A percentile compares a stretch with the other conserved stretches of the same genome.
Evolutionary conservation across 1,140 invertebrate genomes (phyloP).

Genomic region (Drosophila nasuta): DNA sequence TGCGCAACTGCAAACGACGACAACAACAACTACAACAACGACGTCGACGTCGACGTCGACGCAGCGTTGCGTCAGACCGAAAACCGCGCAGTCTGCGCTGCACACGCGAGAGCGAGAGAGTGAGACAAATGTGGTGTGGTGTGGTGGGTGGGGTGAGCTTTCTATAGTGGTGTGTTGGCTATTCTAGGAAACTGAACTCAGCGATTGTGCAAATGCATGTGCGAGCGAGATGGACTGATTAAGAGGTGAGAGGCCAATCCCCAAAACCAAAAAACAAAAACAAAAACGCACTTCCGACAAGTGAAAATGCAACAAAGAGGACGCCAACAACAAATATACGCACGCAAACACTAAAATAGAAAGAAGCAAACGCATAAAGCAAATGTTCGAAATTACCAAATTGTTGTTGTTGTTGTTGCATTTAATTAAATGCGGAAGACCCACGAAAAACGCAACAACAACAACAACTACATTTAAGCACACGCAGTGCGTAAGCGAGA

Average conservation of each 20-base stretch:
- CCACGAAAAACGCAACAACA: slow-evolving; percentile 27
- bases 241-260: slow-evolving; percentile 32
- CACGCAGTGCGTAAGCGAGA: slow-evolving; percentile 50
- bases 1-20: slow-evolving; percentile 73
- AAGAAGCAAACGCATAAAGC: slow-evolving; percentile 51
- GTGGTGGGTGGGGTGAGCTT: slow-evolving; percentile 31
- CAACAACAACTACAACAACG: slow-evolving; percentile 25
- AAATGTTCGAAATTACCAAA: slow-evolving; percentile 53
- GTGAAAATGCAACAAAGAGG: slow-evolving; percentile 67
- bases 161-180: slow-evolving; percentile 21
- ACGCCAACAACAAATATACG: slow-evolving; percentile 34
- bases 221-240: slow-evolving; percentile 5
- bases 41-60: slow-evolving; percentile 5
- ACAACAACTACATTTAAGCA: slow-evolving; percentile 70
- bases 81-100: slow-evolving; percentile 60
- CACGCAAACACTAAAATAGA: slow-evolving; percentile 38
- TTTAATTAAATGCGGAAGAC: slow-evolving; percentile 84
- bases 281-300: slow-evolving; percentile 70
- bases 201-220: slow-evolving; percentile 74
- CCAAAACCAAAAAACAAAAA: slow-evolving; percentile 8
- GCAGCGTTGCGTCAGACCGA: slow-evolving; percentile 60
- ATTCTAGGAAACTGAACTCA: slow-evolving; percentile 61
- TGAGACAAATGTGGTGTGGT: background rate
- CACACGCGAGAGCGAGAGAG: slow-evolving; percentile 26
- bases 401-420: slow-evolving; percentile 61